Base-by-base conservation (phyloP, 2,113 vertebrate species). In the Cynoglossus semilaevis region DNA sequence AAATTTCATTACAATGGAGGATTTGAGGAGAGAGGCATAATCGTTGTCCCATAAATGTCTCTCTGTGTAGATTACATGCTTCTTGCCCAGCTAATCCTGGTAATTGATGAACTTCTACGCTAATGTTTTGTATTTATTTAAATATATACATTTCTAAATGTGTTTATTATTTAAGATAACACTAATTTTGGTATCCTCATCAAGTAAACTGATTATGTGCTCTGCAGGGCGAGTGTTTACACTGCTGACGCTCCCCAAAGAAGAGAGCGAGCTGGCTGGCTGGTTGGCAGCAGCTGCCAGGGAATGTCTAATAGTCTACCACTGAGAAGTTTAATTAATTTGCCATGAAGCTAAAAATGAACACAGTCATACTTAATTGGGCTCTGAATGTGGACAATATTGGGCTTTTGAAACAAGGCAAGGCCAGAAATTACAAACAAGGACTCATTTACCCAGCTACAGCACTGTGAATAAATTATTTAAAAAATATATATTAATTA, bases 141-240 rank as follows among this genome's bases (percentile, higher is more conserved):
- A 29, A 29, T 29, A 29, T 29, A 29, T 29, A 29, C 85, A 88
- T 91, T 90, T 88, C 75, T 79, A 84, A 85, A 90, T 90, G 86
- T 89, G 86, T 90, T 91, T 92, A 91, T 90, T 91, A 90, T 91
- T 91, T 91, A 91, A 89, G 85, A 89, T 87, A 84, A 86, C 84
- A 85, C 85, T 91, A 88, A 89, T 90, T 91, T 91, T 89, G 88
- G 89, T 86, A 90, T 29, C 80, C 85, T 85, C 79, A 76, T 87
- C 87, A 91, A 89, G 86, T 88, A 90, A 91, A 90, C 85, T 69
- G 83, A 91, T 91, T 88, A 91, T 88, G 81, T 88, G 86, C 85
- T 90, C 83, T 82, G 85, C 71, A 76, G 87, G 83, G 78, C 87
- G 83, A 88, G 80, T 81, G 82, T 78, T 86, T 77, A 77, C 51